phyloP scores from a whole-genome alignment of 2,888 invertebrate genomes.

The Rhorus exstirpatorius region DNA sequence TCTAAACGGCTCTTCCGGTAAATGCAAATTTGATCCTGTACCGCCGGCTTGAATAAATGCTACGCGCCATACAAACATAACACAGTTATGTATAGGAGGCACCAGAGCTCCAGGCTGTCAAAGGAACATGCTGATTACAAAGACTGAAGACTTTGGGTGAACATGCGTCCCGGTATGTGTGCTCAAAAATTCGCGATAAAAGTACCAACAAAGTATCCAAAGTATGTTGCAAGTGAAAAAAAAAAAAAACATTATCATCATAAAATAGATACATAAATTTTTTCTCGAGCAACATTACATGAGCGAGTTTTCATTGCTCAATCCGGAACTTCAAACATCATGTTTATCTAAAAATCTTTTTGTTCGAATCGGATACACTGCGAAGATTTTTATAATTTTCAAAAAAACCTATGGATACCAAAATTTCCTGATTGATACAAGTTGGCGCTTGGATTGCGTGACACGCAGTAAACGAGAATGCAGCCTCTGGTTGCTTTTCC shows the following conservation, averaged over 20 bases:
- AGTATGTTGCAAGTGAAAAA: not conserved
- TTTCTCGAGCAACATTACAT: not conserved
- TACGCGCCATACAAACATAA: constrained; percentile 46
- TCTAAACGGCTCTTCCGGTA: constrained; percentile 78
- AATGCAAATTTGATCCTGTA: constrained; percentile 75
- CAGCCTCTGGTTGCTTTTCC: constrained; percentile 36
- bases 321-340: not conserved
- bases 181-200: not conserved
- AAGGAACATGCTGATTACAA: constrained; percentile 40
- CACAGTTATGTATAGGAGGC: constrained; percentile 30
- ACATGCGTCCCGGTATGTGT: not conserved
- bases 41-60: constrained; percentile 43
- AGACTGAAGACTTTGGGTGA: not conserved
- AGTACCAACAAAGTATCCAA: not conserved
- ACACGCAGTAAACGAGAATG: constrained; percentile 12
- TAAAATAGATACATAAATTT: not conserved
- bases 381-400: not conserved
- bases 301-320: not conserved
- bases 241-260: not conserved
- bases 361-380: no score
- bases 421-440: not conserved
- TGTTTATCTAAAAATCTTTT: no score
- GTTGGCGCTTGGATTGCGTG: constrained; percentile 1
- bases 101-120: constrained; percentile 20
- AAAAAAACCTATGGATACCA: not conserved